phyloP scores from a whole-genome alignment of 2,797 vertebrate species.

The Pseudochirops corinnae region DNA sequence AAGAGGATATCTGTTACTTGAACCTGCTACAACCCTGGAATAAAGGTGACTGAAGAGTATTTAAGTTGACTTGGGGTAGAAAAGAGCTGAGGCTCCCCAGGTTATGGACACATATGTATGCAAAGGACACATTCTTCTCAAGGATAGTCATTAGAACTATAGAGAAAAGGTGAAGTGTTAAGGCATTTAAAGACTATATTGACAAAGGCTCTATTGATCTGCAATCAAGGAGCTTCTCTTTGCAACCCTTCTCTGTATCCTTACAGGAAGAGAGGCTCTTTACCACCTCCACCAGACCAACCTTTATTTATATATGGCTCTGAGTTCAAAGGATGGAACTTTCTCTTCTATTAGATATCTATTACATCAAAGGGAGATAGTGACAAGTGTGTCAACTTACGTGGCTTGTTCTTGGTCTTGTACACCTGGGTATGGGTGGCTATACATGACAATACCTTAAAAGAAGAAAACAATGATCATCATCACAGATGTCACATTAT shows the following conservation, averaged over 20 bases:
- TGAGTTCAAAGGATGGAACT: constrained; percentile 60
- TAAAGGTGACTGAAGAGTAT: constrained; percentile 40
- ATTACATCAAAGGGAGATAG: constrained; percentile 10
- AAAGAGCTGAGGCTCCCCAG: constrained; percentile 46
- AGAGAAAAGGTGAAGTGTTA: constrained; percentile 51
- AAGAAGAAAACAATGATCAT: constrained; percentile 62
- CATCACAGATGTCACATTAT: constrained; percentile 13
- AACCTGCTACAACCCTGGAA: constrained; percentile 63
- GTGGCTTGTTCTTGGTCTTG: constrained; percentile 91
- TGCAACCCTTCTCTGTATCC: constrained; percentile 13
- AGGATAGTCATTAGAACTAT: constrained; percentile 53
- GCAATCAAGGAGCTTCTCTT: constrained; percentile 42
- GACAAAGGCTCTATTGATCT: constrained; percentile 44
- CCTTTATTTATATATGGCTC: constrained; percentile 55
- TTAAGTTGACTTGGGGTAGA: constrained; percentile 43
- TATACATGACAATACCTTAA: constrained; percentile 93
- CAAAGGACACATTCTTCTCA: constrained; percentile 19
- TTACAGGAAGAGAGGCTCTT: constrained; percentile 56
- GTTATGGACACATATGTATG: constrained; percentile 3
- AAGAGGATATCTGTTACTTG: constrained; percentile 54
- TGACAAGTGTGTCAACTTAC: constrained; percentile 87
- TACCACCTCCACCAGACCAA: constrained; percentile 52
- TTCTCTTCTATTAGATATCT: not conserved
- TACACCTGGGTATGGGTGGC: constrained; percentile 95
- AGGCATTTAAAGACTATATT: constrained; percentile 47